Base-by-base conservation (phyloP, 2,888 invertebrate genomes). In the Sympetrum striolatum region DNA sequence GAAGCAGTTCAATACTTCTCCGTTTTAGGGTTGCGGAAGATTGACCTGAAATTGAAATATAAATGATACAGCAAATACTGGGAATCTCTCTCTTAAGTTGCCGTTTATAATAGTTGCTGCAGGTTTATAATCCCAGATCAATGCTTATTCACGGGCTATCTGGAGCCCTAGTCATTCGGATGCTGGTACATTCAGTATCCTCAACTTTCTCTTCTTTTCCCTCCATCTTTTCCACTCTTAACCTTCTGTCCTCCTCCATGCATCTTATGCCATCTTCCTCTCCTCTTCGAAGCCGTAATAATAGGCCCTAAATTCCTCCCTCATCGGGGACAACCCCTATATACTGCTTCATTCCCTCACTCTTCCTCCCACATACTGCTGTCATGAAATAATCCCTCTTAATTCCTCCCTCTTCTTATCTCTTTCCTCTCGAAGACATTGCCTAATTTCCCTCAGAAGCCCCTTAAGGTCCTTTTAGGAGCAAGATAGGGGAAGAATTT, bases 331-430 rank as follows among this genome's bases (percentile, higher is more conserved):
- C 58, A 73, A 48, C 81, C 58, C 58, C 31, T 35, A 82, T 58
- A 82, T 22, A 73, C 73, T 73, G 58, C 31, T 14, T 35, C 53
- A 2, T 14, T 10, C 48, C 44, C n/a, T 81, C 39, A 8, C 81
- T 81, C 81, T 58, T 18, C 58, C 58, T 58, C 31, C 31, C 82
- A 53, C 53, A 22, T 22, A 15, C 82, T 58, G 31, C 25, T 58
- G 82, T 58, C 58, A 58, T 82, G 58, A 53, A 25, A 58, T 58
- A 58, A 82, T 82, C 82, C 82, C 82, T 35, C 82, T 81, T 82
- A 82, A 82, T 82, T 82, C 82, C 35, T 58, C 58, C 58, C 53
- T 31, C 22, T n/a, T 53, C 35, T 58, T 81, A 81, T 81, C 81
- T 48, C 48, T 44, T 25, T 64, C n/a, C 31, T 58, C 35, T 18